Evolutionary conservation across 2,888 invertebrate genomes (phyloP).

Genomic region (Sicus ferrugineus): DNA sequence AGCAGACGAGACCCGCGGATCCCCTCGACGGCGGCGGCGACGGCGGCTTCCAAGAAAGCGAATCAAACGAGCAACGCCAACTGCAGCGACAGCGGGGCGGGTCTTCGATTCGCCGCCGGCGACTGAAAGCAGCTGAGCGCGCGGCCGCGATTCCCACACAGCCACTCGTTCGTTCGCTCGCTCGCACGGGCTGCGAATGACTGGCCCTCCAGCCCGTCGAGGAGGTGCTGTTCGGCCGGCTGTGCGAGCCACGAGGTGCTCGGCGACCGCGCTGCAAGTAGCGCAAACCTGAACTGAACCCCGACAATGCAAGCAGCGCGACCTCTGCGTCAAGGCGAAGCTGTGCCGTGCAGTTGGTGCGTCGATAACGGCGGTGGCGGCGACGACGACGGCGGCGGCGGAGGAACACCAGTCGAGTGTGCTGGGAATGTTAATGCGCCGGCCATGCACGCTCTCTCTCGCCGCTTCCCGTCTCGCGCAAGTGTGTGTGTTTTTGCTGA

Average conservation of each 20-base stretch:
- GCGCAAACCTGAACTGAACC: neutral
- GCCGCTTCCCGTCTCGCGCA: neutral
- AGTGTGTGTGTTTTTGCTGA: neutral
- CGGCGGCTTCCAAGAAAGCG: conserved; percentile 23
- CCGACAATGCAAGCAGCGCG: conserved; percentile 7
- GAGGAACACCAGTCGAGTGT: conserved; percentile 4
- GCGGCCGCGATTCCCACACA: conserved; percentile 1
- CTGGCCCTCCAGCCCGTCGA: conserved; percentile 4
- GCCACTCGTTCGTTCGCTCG: conserved; percentile 9
- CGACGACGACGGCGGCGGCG: no score
- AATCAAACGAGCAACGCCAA: conserved; percentile 27
- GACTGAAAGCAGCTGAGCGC: conserved; percentile 23
- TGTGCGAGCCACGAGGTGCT: neutral
- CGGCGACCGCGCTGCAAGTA: neutral
- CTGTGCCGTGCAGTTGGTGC: neutral
- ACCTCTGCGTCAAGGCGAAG: neutral
- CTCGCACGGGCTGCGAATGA: conserved; percentile 7
- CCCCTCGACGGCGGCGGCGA: neutral
- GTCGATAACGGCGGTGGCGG: neutral
- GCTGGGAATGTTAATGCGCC: conserved; percentile 7
- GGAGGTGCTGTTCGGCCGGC: neutral
- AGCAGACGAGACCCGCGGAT: neutral
- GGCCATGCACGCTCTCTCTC: neutral
- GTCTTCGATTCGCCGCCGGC: conserved; percentile 40
- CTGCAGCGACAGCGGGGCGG: conserved; percentile 31